Base-by-base conservation (phyloP, 2,888 invertebrate species). In the Phortica okadai region DNA sequence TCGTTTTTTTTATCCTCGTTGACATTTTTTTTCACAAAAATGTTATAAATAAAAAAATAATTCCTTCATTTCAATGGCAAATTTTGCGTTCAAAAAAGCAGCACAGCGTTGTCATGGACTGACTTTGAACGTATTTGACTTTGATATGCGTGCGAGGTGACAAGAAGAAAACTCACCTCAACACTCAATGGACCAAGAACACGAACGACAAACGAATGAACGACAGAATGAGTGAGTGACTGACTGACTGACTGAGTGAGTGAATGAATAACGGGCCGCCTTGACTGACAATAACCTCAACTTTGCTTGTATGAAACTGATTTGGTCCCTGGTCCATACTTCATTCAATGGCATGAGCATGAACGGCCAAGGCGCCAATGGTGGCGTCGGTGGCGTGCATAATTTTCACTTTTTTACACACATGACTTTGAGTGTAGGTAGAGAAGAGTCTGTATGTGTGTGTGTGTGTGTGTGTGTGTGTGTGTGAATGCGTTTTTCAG, bases 221-320 rank as follows among this genome's bases (percentile, higher is more conserved):
- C 21, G 21, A 21, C 21, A 21, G 21, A 21, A 21, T 21, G 21
- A 21, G 21, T 21, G 21, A 21, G 21, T 21, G 42, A 67, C 8
- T 41, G 66, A 67, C 41, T 41, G 54, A 14, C 70, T 54, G 66
- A 67, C 41, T 41, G 54, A 14, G 54, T 54, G 45, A 11, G 56
- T 11, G 21, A 21, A 21, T 21, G 33, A 33, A 33, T 33, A 11
- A 7, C 59, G 16, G 59, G 56, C 59, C 16, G 21, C 59, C 64
- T 66, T 66, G 62, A 64, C 21, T 62, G 64, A 70, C 75, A 70
- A 56, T 62, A 70, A 75, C 75, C 75, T 75, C 75, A 69, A 70
- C 50, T 75, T n/a, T 62, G 16, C 25, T 21, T 59, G n/a, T 25
- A 11, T 11, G n/a, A 25, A 11, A 21, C 25, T 62, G 21, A 21